These are phyloP conservation scores for Frankliniella fusca DNA, from an alignment of 2,888 invertebrate species.

Conservation along the genomic window DNA sequence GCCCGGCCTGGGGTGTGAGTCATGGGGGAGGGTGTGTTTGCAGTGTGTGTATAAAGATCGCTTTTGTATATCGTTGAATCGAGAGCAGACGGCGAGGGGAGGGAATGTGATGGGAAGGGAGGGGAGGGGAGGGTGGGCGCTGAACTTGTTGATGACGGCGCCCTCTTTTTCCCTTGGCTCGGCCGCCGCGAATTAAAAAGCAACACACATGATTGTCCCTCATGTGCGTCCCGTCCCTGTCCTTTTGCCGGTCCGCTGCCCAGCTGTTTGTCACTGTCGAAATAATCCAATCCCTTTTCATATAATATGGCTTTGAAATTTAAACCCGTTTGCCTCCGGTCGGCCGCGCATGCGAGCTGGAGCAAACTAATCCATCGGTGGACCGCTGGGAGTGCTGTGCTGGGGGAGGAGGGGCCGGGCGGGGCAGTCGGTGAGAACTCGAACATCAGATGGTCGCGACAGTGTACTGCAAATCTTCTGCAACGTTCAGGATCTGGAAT, in stretches of 20 bases:
- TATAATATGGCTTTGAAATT: slow-evolving; percentile 25
- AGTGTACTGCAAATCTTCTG: no score
- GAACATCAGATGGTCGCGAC: no score
- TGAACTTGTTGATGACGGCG: background rate
- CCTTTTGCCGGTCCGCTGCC: background rate
- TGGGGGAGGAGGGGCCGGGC: background rate
- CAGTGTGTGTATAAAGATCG: no score
- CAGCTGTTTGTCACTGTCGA: slow-evolving; percentile 24
- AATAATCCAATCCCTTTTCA: slow-evolving; percentile 22
- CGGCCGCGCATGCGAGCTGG: background rate
- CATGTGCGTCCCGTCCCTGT: background rate
- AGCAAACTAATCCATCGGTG: background rate
- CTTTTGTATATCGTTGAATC: no score
- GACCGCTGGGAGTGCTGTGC: no score
- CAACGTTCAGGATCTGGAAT: no score
- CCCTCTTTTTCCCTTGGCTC: background rate
- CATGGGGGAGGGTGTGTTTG: no score
- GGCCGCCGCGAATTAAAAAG: slow-evolving; percentile 8
- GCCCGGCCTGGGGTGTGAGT: no score
- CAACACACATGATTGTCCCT: slow-evolving; percentile 14
- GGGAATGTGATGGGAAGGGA: background rate
- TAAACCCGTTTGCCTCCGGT: slow-evolving; percentile 23
- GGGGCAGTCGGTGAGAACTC: background rate
- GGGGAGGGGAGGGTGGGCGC: background rate
- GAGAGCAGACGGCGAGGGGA: no score